Evolutionary conservation across 2,113 vertebrate species (phyloP), one percentile per base, ranked within the genome.

Genomic region (Vimba vimba): DNA sequence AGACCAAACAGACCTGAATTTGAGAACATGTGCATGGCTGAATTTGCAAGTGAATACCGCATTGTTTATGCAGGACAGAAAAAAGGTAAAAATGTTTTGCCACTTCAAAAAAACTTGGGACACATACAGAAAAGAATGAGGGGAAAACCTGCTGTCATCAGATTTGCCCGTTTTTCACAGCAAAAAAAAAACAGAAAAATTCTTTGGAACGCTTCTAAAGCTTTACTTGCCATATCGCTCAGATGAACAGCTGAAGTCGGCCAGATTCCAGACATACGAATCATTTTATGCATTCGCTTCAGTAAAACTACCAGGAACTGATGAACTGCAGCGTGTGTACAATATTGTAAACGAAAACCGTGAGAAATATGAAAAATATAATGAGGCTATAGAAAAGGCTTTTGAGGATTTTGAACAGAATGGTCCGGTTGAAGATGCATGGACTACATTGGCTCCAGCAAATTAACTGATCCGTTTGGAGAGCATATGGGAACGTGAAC

Each of bases 1-100:
- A 84, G 82, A 17, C 82, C 82, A 15, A 25, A 50, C 1, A 82
- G 50, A 66, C 62, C 23, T 25, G 82, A 83, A 57, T 87, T 89
- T 80, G 64, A 79, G n/a, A 79, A 43, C 19, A 88, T 88, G 84
- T 88, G 84, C 47, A 86, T 83, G 62, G 87, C 80, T 7, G 84
- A 85, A 43, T 86, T 86, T 74, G 84, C 84, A 11, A 85, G 83
- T 27, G 80, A 62, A n/a, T 85, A 88, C 39, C 45, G 71, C 15
- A 47, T 88, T 82, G 71, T 88, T 19, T 88, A 88, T 59, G 39
- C 27, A 33, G 57, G 68, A 2, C 7, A 59, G 23, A 85, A 15
- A 76, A 69, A 80, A 17, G 55, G 75, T 15, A 75, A 86, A 84
- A 57, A 77, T 82, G 57, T 74, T 36, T 68, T 83, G 21, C 43